Base-by-base conservation (phyloP, 2,797 vertebrate genomes). In the Calcarius lapponicus region DNA sequence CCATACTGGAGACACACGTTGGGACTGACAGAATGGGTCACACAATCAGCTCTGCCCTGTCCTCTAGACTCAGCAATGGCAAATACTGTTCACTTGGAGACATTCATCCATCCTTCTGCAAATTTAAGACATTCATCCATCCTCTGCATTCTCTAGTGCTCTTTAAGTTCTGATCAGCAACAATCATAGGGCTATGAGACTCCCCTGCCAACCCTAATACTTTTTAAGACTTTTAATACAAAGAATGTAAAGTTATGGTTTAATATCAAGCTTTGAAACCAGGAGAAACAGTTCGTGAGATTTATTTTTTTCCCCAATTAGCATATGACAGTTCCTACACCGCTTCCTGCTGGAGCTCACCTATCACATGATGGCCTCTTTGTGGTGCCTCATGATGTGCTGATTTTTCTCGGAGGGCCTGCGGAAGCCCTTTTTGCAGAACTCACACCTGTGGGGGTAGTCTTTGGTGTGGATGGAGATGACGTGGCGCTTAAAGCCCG, bases 391-490 rank as follows among this genome's bases (percentile, higher is more conserved):
- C 98, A 99, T 98, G 98, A 99, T 99, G 98, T 99, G 99, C 97
- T 99, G 99, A 97, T 99, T 99, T 97, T 99, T 99, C 98, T 99
- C 99, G 14, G 99, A 99, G 51, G 99, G 99, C 94, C 99, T 97
- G 74, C 98, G 98, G 97, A 99, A 99, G 96, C 99, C 99, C 97
- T 99, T 99, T 98, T 99, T 99, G 98, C 99, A 99, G 97, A 98
- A 99, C 98, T 99, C 99, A 93, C 99, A 99, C 94, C 99, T 98
- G 95, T 99, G 99, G 16, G 99, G 99, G 81, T 99, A 99, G 98
- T 99, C 99, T 98, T 99, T 99, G 58, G 99, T 99, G 97, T 99
- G 99, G 97, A 99, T 99, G 45, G 99, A 99, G 97, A 99, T 99
- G 92, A 99, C 99, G 10, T 99, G 99, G 48, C 99, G 99, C 94